Evolutionary conservation across 2,113 vertebrate species (phyloP), one percentile per base, ranked within the genome.

Genomic region (Passer domesticus): DNA sequence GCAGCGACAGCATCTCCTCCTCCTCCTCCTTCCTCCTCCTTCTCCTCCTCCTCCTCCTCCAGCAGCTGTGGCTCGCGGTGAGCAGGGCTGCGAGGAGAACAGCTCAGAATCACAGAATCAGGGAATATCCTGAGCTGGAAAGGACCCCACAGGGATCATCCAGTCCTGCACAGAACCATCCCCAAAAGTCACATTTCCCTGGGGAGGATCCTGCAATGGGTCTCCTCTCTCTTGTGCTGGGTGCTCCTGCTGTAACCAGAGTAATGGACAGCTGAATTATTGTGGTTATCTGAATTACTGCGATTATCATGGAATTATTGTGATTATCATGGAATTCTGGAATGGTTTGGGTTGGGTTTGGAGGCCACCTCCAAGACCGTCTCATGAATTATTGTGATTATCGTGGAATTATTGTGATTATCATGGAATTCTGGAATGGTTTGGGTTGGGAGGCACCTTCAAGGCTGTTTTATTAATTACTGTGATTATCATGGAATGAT

Each of bases 391-490:
- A 55, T 55, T 13, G 31, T 33, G 30, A 33, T 56, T 13, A 55
- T 31, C 30, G 13, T 30, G 17, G 53, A 55, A 20, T 55, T 31
- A 19, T 11, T 53, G 52, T 3, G 7, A 19, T 53, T 33, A 13
- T 55, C 7, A 21, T 6, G 31, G 53, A 56, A n/a, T n/a, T 56
- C 31, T n/a, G 31, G 55, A n/a, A 56, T n/a, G 55, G 55, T 4
- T 22, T n/a, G 55, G 18, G 31, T 33, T 20, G 11, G 53, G 31
- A 56, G 20, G 31, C 8, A 33, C 8, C 31, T 56, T 56, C 53
- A 33, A 6, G 12, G 4, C 53, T 5, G 3, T 21, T 18, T 20
- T n/a, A n/a, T n/a, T n/a, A n/a, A n/a, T n/a, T n/a, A n/a, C n/a
- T n/a, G n/a, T n/a, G n/a, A n/a, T n/a, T n/a, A n/a, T n/a, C n/a